Percentiles rank a stretch among this genome's conserved stretches.
phyloP scores from a whole-genome alignment of 2,888 invertebrate genomes.

The Adineta ricciae region DNA sequence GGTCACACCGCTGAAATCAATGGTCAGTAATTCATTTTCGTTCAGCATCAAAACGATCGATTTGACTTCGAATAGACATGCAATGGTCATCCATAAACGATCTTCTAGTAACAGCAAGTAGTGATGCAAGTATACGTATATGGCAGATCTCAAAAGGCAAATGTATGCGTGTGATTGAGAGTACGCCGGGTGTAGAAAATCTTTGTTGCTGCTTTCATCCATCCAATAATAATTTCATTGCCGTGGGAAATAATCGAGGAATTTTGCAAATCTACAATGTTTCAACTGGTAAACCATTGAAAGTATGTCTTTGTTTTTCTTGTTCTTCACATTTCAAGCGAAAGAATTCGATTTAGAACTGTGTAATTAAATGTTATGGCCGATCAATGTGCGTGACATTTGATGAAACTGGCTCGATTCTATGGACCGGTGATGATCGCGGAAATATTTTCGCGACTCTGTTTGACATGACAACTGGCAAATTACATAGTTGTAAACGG shows the following conservation, averaged over 20 bases:
- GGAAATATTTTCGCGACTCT: slow-evolving; percentile 63
- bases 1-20: slow-evolving; percentile 68
- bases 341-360: slow-evolving; percentile 41
- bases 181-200: slow-evolving; percentile 34
- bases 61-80: slow-evolving; percentile 55
- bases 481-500: slow-evolving; percentile 61
- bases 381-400: slow-evolving; percentile 62
- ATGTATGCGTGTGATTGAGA: slow-evolving; percentile 41
- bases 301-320: neutral
- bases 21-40: slow-evolving; percentile 50
- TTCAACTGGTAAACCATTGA: slow-evolving; percentile 59
- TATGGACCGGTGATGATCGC: slow-evolving; percentile 74
- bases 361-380: slow-evolving; percentile 54
- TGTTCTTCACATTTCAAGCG: too few species aligned
- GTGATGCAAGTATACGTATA: slow-evolving; percentile 64
- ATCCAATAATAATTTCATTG: neutral
- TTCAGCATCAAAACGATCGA: too few species aligned
- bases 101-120: slow-evolving; percentile 65
- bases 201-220: slow-evolving; percentile 20
- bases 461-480: slow-evolving; percentile 61
- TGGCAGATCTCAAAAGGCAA: slow-evolving; percentile 58
- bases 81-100: slow-evolving; percentile 79
- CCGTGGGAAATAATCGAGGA: slow-evolving; percentile 61
- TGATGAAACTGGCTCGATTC: slow-evolving; percentile 65
- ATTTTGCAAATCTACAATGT: slow-evolving; percentile 69